These are phyloP conservation scores for Lucilia cuprina DNA, from an alignment of 1,140 invertebrate species.

Conservation along the genomic window DNA sequence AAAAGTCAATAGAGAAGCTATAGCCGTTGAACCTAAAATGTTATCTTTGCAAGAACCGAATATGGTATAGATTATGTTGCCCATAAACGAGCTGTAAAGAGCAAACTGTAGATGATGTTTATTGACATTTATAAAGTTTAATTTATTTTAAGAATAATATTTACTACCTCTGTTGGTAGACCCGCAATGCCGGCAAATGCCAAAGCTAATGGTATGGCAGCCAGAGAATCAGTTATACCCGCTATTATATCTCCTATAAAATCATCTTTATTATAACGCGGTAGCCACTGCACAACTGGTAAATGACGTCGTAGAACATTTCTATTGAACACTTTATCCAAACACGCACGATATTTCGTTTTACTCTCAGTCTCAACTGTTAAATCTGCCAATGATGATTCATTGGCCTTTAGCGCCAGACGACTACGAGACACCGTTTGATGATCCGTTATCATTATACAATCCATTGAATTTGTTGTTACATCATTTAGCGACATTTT, in stretches of 20 bases:
- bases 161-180: constrained; percentile 67
- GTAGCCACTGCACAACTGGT: constrained; percentile 75
- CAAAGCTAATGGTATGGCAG: constrained; percentile 78
- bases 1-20: constrained; percentile 78
- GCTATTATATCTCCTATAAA: constrained; percentile 77
- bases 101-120: constrained; percentile 69
- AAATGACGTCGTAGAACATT: constrained; percentile 73
- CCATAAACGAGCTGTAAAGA: constrained; percentile 87
- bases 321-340: constrained; percentile 46
- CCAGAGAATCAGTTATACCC: constrained; percentile 84
- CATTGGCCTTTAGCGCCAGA: constrained; percentile 6
- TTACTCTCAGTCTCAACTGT: neutral
- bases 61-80: constrained; percentile 86
- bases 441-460: constrained; percentile 33
- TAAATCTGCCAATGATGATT: neutral
- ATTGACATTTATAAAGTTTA: neutral
- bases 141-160: neutral
- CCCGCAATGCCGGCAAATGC: constrained; percentile 85
- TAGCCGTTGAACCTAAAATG: constrained; percentile 84
- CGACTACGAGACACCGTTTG: constrained; percentile 15
- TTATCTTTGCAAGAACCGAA: constrained; percentile 89
- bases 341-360: neutral
- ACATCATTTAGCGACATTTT: constrained; percentile 5
- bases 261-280: constrained; percentile 69
- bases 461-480: constrained; percentile 16